Conservation (phyloP, 2,888 invertebrate species). For the Phaedon cochleariae region DNA sequence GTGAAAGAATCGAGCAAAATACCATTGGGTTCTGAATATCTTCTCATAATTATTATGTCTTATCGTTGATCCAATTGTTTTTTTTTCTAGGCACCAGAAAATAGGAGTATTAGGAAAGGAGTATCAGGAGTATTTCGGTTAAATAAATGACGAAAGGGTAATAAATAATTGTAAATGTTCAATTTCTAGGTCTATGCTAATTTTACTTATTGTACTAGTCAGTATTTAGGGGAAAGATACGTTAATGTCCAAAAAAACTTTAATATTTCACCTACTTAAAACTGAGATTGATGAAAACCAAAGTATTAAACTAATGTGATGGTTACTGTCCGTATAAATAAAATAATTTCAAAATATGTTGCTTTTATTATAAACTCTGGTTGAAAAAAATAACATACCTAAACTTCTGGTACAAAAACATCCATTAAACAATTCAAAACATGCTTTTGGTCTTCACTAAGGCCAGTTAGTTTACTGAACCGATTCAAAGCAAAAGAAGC, state of each 20-base stretch:
- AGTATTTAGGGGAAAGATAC: no score
- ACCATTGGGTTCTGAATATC: no score
- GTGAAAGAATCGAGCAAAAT: no score
- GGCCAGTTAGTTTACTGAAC: conserved; percentile 9
- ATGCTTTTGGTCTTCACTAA: conserved; percentile 20
- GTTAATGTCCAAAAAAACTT: no score
- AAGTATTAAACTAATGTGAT: conserved; percentile 7
- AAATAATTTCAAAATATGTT: no score
- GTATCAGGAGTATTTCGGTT: conserved; percentile 73
- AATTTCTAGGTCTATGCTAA: not conserved
- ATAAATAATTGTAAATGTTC: conserved; percentile 21
- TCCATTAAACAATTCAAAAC: conserved; percentile 25
- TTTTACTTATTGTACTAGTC: conserved; percentile 2
- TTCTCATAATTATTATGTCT: no score
- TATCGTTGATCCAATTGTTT: no score
- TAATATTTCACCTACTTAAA: no score
- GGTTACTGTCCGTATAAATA: not conserved
- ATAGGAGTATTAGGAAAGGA: conserved; percentile 70
- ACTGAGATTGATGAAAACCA: no score
- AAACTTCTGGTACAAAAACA: conserved; percentile 21
- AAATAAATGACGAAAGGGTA: conserved; percentile 64
- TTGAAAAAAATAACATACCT: no score
- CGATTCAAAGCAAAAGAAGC: conserved; percentile 45
- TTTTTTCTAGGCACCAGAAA: conserved; percentile 68
- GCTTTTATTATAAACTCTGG: no score